Evolutionary conservation across 2,113 vertebrate species (phyloP), one percentile per base, ranked within the genome.

Genomic region (Lophura nycthemera): DNA sequence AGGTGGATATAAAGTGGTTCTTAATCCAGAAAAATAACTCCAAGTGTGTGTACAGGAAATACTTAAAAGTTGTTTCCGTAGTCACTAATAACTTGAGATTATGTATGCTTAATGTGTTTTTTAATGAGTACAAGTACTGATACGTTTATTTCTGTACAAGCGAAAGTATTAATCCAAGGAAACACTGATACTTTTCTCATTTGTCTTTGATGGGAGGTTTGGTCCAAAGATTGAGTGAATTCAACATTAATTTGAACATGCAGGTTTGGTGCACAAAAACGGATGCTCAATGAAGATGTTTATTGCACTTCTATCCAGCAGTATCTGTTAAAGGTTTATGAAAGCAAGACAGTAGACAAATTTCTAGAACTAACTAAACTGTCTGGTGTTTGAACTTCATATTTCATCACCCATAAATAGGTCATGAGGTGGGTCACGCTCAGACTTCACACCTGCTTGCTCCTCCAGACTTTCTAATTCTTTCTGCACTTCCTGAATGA

Each of bases 391-490:
- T 45, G 48, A 38, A 63, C 69, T 90, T 97, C 56, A 98, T 36
- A 98, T 96, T 90, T 97, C 96, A n/a, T 96, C 97, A 86, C 66
- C 97, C 24, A 95, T 66, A 40, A 96, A 7, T 47, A 86, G 83
- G 45, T 97, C 95, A 4, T 65, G 80, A 78, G 83, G 74, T 4
- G 81, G 69, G 29, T 86, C 78, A 1, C 93, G 89, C 83, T 96
- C 95, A 34, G 66, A 64, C 59, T 86, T 60, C 17, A 95, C 65
- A 8, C 72, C 94, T 71, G 89, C 86, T 17, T 96, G 79, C 22
- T 95, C 86, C 67, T 97, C 97, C 85, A 98, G 92, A 24, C 86
- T 95, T 79, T 97, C 95, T 80, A 98, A 96, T 70, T 98, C 97
- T 80, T 87, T 97, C 2, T 72, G 97, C 48, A 98, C 95, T 83